Conservation (phyloP, 2,113 vertebrate species). For the Chaenogobius annularis region DNA sequence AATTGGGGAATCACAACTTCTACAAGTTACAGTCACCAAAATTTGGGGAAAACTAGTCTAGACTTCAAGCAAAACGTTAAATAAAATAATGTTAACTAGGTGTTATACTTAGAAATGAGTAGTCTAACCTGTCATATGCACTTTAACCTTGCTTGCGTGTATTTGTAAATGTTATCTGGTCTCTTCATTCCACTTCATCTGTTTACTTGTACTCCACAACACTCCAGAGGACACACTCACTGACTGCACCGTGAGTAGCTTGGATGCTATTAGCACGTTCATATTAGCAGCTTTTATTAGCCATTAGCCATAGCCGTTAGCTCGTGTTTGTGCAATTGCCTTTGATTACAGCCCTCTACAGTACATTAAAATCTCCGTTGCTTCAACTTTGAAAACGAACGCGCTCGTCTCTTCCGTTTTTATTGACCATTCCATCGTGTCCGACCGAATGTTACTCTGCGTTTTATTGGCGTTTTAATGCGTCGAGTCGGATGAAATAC, state of each 20-base stretch:
- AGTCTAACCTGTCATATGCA: too few relatives aligned
- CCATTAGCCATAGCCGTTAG: conserved; percentile 8
- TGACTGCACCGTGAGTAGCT: neutral
- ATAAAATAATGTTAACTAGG: too few relatives aligned
- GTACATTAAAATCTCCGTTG: conserved; percentile 64
- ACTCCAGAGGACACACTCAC: neutral
- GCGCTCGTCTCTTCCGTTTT: conserved; percentile 57
- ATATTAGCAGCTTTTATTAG: conserved; percentile 9
- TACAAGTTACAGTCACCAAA: too few relatives aligned
- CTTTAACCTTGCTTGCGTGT: neutral
- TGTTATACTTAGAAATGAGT: too few relatives aligned
- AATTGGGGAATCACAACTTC: too few relatives aligned
- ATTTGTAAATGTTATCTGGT: neutral
- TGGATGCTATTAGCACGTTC: neutral
- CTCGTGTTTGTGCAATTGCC: conserved; percentile 43
- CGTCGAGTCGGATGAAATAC: conserved; percentile 47
- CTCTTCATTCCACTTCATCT: neutral
- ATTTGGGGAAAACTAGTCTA: too few relatives aligned
- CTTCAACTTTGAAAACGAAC: conserved; percentile 59
- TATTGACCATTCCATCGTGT: conserved; percentile 64
- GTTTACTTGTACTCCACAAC: neutral
- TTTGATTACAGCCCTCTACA: conserved; percentile 65
- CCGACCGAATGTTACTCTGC: conserved; percentile 54
- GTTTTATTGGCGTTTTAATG: conserved; percentile 57
- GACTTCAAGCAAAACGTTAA: too few relatives aligned